Base-by-base conservation (phyloP, 2,888 invertebrate genomes). In the Julus scanicus region DNA sequence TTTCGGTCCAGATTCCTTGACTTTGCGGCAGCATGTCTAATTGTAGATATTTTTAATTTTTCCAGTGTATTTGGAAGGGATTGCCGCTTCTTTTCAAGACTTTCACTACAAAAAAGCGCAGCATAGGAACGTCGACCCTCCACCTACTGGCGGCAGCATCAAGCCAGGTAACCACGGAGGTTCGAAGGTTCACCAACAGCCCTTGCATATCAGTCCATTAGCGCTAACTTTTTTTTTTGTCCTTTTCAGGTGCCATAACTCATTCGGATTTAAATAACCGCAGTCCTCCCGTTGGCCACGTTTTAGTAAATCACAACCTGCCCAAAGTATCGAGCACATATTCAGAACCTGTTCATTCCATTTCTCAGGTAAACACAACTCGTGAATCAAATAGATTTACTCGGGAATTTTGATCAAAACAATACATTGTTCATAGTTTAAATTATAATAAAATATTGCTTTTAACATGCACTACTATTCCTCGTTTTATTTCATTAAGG, bases 1-100 rank as follows among this genome's bases (percentile, higher is more conserved):
- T 8, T 44, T 44, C 44, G 44, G 2, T 44, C 44, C 4, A 6
- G 44, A 44, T 3, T 5, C 44, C 44, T 44, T 44, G 3, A 44
- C n/a, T n/a, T n/a, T n/a, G 6, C 44, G 44, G 3, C 48, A 48
- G 1, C 15, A 17, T 2, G 29, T 48, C 8, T 37, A 48, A 86
- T 15, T 48, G 13, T 44, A 29, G 71, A 20, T 48, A 20, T 71
- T 63, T 71, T 87, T 39, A 29, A 53, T 57, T 57, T 37, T 71
- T 5, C 1, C 63, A 87, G 87, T 37, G 13, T 87, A 87, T 63
- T 44, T 87, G 71, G 87, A 87, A 48, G 87, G 87, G 5, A 87
- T 87, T 15, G 87, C 87, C 4, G 87, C 87, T 40, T 87, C 87
- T 44, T 57, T 29, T 53, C 87, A 71, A 63, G 87, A 87, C 9